Evolutionary conservation across 2,797 vertebrate species (phyloP).

Genomic region (Poecilia gillii): DNA sequence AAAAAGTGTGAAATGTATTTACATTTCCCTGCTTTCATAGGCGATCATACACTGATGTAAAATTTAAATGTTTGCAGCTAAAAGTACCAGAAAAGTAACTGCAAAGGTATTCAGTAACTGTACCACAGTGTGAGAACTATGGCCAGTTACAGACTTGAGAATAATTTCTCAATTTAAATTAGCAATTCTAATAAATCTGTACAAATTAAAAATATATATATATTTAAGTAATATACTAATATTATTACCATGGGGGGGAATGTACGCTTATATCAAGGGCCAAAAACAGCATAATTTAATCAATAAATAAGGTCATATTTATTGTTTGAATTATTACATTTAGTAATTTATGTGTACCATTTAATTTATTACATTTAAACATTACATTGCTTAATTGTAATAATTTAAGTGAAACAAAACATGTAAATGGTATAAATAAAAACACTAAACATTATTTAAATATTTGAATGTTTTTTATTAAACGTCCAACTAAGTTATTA

Average conservation of each 20-base stretch:
- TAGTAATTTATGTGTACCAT: no score
- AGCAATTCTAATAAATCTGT: background rate
- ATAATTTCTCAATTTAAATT: background rate
- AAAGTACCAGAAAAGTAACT: background rate
- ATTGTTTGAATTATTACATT: no score
- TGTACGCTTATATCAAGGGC: background rate
- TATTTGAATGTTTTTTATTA: background rate
- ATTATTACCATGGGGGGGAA: background rate
- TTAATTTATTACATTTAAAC: background rate
- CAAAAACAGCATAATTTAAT: background rate
- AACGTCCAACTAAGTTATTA: background rate
- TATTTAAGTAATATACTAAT: background rate
- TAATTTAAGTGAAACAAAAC: background rate
- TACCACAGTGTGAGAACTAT: background rate
- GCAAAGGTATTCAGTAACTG: background rate
- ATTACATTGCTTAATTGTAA: background rate
- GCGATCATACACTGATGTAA: background rate
- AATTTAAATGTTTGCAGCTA: background rate
- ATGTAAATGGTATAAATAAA: background rate
- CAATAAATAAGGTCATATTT: background rate
- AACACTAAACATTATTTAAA: background rate
- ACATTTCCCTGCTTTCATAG: background rate
- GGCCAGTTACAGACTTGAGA: background rate
- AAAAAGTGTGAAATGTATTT: constrained; percentile 35
- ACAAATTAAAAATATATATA: background rate